These are phyloP conservation scores for Scaeva pyrastri DNA, from an alignment of 2,888 invertebrate genomes.

Conservation along the genomic window DNA sequence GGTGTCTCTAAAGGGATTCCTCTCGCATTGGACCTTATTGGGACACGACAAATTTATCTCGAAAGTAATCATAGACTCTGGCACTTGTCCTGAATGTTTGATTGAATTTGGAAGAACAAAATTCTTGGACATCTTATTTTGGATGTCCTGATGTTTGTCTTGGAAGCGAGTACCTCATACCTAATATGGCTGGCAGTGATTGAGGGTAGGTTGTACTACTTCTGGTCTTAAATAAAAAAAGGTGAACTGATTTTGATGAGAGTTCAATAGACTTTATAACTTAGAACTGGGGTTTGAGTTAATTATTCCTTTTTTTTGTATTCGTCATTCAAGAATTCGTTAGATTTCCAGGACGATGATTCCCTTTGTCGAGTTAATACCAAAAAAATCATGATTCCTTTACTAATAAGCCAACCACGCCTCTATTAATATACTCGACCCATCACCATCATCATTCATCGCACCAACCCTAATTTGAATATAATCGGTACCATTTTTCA, in stretches of 20 bases:
- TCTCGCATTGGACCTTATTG: not conserved
- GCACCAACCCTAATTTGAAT: conserved; percentile 59
- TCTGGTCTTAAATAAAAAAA: conserved; percentile 4
- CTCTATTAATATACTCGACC: not conserved
- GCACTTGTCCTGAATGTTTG: conserved; percentile 75
- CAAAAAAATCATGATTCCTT: not conserved
- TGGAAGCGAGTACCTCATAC: too few species aligned
- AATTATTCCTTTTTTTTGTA: not conserved
- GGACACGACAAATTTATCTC: conserved; percentile 63
- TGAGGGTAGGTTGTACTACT: conserved; percentile 36
- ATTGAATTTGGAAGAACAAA: conserved; percentile 61
- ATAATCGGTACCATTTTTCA: conserved; percentile 39
- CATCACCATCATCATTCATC: not conserved
- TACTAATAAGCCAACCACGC: conserved; percentile 21
- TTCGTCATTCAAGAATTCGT: too few species aligned
- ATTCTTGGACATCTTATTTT: conserved; percentile 34
- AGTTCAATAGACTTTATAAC: conserved; percentile 33
- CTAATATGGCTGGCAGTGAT: conserved; percentile 52
- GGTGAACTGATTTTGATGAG: conserved; percentile 27
- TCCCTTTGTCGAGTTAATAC: not conserved
- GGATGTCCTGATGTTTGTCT: conserved; percentile 38
- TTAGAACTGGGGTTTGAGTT: not conserved
- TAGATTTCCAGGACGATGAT: too few species aligned
- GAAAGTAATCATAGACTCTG: conserved; percentile 72
- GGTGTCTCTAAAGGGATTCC: too few species aligned